Evolutionary conservation across 2,888 invertebrate species (phyloP).

Genomic region (Gasteruption jaculator): DNA sequence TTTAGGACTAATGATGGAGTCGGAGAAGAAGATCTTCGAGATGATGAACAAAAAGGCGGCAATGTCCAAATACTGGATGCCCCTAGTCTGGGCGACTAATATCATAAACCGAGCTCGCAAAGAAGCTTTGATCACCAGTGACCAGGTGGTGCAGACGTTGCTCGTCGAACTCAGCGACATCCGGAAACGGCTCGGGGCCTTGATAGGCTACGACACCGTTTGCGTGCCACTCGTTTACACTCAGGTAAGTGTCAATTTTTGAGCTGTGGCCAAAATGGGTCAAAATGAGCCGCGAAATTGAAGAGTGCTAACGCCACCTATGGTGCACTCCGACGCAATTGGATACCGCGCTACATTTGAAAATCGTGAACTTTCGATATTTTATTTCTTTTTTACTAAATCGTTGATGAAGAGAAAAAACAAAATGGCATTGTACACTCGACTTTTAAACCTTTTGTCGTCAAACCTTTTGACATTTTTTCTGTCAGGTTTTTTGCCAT

Average conservation of each 20-base stretch:
- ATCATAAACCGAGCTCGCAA: slow-evolving; percentile 84
- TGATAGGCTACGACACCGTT: slow-evolving; percentile 88
- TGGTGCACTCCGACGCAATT: no score
- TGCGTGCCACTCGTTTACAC: slow-evolving; percentile 90
- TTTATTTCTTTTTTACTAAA: no score
- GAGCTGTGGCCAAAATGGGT: no score
- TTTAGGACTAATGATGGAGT: slow-evolving; percentile 83
- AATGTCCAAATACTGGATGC: slow-evolving; percentile 93
- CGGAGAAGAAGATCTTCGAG: slow-evolving; percentile 87
- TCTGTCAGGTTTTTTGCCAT: no score
- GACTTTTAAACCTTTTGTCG: no score
- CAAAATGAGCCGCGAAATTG: no score
- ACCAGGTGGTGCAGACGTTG: slow-evolving; percentile 89
- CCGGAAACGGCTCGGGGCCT: slow-evolving; percentile 73
- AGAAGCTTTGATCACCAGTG: slow-evolving; percentile 79
- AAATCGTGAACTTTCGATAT: no score
- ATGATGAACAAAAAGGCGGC: slow-evolving; percentile 84
- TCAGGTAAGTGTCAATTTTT: slow-evolving; percentile 62
- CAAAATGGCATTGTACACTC: no score
- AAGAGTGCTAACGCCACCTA: no score
- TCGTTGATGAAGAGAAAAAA: no score
- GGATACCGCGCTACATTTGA: no score
- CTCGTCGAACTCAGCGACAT: slow-evolving; percentile 87
- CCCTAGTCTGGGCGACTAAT: slow-evolving; percentile 88
- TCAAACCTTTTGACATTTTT: no score